Percentiles rank a stretch among this genome's conserved stretches.
Evolutionary conservation across 2,113 vertebrate species (phyloP).

Genomic region (Stercorarius parasiticus): DNA sequence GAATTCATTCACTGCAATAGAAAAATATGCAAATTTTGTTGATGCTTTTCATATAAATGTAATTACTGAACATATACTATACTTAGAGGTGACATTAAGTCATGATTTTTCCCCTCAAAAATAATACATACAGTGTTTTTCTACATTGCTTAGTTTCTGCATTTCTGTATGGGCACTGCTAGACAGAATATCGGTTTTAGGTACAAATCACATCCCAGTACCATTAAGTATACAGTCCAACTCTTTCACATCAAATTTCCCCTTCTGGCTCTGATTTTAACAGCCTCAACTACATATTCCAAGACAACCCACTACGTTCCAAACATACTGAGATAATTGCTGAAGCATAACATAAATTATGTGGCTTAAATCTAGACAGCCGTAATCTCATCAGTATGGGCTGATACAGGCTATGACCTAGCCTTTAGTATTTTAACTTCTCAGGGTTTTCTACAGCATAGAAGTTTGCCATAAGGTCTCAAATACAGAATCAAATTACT

Average conservation of each 20-base stretch:
- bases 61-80: not conserved
- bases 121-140: not conserved
- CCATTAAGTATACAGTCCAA: not conserved
- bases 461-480: not conserved
- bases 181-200: not conserved
- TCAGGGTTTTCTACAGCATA: not conserved
- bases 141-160: not conserved
- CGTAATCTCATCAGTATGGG: not conserved
- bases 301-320: not conserved
- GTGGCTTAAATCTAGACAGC: not conserved
- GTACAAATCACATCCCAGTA: not conserved
- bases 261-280: not conserved
- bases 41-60: not conserved
- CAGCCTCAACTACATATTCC: not conserved
- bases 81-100: not conserved
- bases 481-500: not conserved
- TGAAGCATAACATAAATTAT: not conserved
- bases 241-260: not conserved
- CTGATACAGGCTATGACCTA: fast-evolving
- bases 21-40: not conserved
- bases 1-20: conserved; percentile 92
- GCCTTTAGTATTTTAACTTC: not conserved
- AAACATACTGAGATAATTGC: not conserved
- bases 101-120: not conserved
- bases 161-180: not conserved